phyloP scores from a whole-genome alignment of 1,140 invertebrate species.

The Lepidurus packardi region DNA sequence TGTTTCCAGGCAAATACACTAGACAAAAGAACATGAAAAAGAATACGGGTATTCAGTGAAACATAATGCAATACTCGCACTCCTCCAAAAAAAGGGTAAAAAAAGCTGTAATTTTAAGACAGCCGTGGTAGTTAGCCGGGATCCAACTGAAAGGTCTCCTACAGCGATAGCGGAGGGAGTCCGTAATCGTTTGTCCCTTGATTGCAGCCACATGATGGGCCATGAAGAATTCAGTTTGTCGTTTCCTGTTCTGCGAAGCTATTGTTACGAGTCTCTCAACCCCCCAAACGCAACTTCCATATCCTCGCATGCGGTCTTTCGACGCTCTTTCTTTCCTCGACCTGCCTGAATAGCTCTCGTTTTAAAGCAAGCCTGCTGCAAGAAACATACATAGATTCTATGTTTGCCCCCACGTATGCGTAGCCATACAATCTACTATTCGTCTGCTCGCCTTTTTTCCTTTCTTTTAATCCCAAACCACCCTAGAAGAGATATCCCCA shows the following conservation, averaged over 20 bases:
- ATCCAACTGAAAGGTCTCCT: not conserved
- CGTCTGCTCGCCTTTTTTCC: not conserved
- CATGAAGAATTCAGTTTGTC: not conserved
- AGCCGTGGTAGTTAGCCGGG: constrained; percentile 7
- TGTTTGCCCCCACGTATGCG: not conserved
- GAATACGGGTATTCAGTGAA: not conserved
- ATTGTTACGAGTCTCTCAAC: not conserved
- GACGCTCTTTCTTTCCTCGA: not conserved
- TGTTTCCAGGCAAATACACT: not conserved
- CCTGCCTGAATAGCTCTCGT: not conserved
- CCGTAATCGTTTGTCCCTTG: constrained; percentile 14
- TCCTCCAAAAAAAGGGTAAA: not conserved
- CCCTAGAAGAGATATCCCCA: not conserved
- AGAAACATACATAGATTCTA: not conserved
- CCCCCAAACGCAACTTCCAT: not conserved
- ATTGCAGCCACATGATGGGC: constrained; percentile 10
- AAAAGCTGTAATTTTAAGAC: constrained; percentile 11
- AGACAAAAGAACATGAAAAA: not conserved
- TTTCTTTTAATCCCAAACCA: not conserved
- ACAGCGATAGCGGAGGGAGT: not conserved
- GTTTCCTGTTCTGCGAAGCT: constrained; percentile 7
- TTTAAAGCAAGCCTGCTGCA: not conserved
- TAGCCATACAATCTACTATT: not conserved
- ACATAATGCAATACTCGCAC: not conserved
- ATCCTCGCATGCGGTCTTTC: not conserved